These are phyloP conservation scores for Dipodomys stephensi DNA, from an alignment of 2,113 vertebrate species.

Conservation along the genomic window DNA sequence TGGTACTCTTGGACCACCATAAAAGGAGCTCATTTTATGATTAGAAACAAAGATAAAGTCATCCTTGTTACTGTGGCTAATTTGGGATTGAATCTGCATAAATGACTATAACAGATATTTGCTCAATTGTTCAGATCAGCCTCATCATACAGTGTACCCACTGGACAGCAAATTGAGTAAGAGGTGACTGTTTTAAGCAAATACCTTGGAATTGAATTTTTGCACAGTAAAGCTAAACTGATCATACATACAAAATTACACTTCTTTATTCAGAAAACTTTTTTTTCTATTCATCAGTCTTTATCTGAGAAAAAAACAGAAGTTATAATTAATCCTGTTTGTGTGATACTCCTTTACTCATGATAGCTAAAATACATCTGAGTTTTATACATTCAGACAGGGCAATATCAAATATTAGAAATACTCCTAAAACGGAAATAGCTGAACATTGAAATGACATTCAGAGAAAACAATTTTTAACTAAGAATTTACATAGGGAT, in stretches of 20 bases:
- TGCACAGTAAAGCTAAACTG: neutral
- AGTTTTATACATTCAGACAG: neutral
- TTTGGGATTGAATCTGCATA: fast-evolving
- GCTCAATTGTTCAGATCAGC: neutral
- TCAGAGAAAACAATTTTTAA: neutral
- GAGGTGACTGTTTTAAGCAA: too few species aligned
- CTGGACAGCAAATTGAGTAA: too few species aligned
- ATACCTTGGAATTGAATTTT: neutral
- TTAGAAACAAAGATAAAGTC: neutral
- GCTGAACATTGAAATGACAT: neutral
- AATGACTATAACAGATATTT: neutral
- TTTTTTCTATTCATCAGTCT: neutral
- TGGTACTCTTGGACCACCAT: neutral
- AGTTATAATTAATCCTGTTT: neutral
- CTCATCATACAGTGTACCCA: neutral
- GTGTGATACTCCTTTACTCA: neutral
- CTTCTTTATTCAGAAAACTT: neutral
- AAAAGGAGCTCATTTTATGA: neutral
- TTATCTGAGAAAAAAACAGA: neutral
- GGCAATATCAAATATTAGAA: neutral
- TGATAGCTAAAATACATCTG: neutral
- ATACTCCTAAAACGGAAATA: neutral
- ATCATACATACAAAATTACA: neutral
- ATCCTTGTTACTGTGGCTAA: neutral
- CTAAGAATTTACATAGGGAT: neutral